Base-by-base conservation (phyloP, 2,888 invertebrate genomes). In the Macropis europaea region DNA sequence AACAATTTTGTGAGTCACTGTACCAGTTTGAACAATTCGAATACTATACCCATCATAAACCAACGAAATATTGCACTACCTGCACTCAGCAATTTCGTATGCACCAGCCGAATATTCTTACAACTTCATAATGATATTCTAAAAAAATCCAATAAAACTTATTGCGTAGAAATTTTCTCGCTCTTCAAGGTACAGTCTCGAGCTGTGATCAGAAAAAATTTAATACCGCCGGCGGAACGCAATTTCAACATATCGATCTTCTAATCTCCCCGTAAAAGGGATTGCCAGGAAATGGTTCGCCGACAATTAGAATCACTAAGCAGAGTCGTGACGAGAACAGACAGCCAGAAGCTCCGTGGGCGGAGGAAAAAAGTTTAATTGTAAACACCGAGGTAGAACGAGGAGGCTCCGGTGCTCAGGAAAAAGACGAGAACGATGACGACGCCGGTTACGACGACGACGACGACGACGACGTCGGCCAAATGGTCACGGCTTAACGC, bases 401-500 rank as follows among this genome's bases (percentile, higher is more conserved):
- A 79, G 79, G 73, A 79, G 66, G 26, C 45, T n/a, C n/a, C 54
- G 79, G 63, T 80, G 74, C 80, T 82, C 79, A 64, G 80, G 82
- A 81, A 82, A 82, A 79, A 80, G 79, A 80, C 75, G 77, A 82
- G 82, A 74, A 80, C 79, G 77, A 76, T 74, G 76, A 76, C 77
- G 70, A 80, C 72, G 72, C 47, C 60, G 79, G 75, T 82, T 79
- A 83, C 69, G 67, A 79, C 76, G 74, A 77, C 77, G 81, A 80
- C 82, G 67, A 79, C 81, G 79, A 78, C 75, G 79, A 83, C 79
- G 76, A 80, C 83, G 83, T 79, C 84, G 87, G 88, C 86, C 88
- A 90, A 90, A 89, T 89, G 88, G 89, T 88, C 89, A 89, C 88
- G 87, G 88, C 88, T 89, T 88, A 87, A 85, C 86, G 83, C 81